Percentiles rank a stretch among this genome's conserved stretches.
These are phyloP conservation scores for Tenthredo distinguenda DNA, from an alignment of 2,888 invertebrate species.

Conservation along the genomic window DNA sequence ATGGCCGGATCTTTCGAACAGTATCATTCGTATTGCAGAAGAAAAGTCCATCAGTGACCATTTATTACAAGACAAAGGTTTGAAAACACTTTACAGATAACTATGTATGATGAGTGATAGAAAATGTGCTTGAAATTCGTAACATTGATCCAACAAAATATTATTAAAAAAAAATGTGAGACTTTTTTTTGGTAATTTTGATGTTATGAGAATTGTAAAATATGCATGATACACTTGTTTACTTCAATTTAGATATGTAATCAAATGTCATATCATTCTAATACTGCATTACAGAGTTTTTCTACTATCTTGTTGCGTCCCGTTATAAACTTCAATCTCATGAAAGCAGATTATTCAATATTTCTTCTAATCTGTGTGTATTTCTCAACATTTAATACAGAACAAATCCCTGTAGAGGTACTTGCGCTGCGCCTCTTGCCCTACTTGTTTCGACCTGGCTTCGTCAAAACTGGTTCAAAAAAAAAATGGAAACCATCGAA, in stretches of 20 bases:
- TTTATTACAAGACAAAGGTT: conserved; percentile 4
- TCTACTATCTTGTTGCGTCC: neutral
- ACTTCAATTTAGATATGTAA: neutral
- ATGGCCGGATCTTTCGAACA: neutral
- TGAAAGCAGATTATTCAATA: neutral
- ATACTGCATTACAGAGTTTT: neutral
- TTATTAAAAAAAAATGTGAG: neutral
- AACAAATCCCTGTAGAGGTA: conserved; percentile 28
- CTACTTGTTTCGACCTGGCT: conserved; percentile 52
- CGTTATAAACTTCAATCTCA: conserved; percentile 11
- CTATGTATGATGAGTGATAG: neutral
- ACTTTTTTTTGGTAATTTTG: neutral
- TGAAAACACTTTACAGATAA: neutral
- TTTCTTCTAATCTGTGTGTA: neutral
- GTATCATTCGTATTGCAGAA: neutral
- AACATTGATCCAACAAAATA: neutral
- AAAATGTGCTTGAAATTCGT: neutral
- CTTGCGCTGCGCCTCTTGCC: conserved; percentile 47
- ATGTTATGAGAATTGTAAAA: neutral
- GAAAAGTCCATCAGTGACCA: neutral
- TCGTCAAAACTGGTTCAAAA: conserved; percentile 39
- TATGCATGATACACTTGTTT: neutral
- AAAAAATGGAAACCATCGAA: conserved; percentile 40
- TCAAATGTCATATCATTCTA: neutral
- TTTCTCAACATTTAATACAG: neutral